Evolutionary conservation across 2,888 invertebrate species (phyloP).

Genomic region (Augochlorella aurata): DNA sequence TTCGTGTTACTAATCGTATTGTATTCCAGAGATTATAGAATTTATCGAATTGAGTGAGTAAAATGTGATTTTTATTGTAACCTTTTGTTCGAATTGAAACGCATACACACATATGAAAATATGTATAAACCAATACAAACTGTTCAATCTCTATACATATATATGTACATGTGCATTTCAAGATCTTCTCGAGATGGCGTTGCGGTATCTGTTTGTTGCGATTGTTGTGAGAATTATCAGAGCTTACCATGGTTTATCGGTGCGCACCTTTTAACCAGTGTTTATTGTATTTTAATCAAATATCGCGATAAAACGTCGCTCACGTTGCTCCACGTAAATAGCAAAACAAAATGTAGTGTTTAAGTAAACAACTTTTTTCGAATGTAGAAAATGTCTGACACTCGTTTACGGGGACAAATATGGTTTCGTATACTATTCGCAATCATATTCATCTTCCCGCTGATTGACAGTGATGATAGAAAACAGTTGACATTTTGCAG

Average conservation of each 20-base stretch:
- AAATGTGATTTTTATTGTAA: no score
- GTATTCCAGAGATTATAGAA: no score
- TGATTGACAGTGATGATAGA: slow-evolving; percentile 43
- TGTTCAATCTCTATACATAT: no score
- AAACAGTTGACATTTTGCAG: slow-evolving; percentile 59
- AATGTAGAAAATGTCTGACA: slow-evolving; percentile 59
- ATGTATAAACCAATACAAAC: no score
- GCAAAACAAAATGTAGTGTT: slow-evolving; percentile 45
- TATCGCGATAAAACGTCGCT: slow-evolving; percentile 33
- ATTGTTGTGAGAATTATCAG: slow-evolving; percentile 15
- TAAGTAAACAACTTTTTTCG: slow-evolving; percentile 6
- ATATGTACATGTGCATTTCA: neutral
- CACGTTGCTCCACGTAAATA: neutral
- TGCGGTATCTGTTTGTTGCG: slow-evolving; percentile 23
- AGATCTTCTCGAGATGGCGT: slow-evolving; percentile 37
- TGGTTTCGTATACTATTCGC: slow-evolving; percentile 39
- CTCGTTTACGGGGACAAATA: slow-evolving; percentile 36
- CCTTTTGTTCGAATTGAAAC: no score
- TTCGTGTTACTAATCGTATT: no score
- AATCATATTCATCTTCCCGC: slow-evolving; percentile 25
- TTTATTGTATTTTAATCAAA: slow-evolving; percentile 39
- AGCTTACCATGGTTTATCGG: slow-evolving; percentile 28
- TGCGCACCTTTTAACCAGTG: neutral
- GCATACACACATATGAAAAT: no score
- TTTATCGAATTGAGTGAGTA: no score